Evolutionary conservation across 1,140 invertebrate species (phyloP), one percentile per base, ranked within the genome.

Genomic region (Batillaria attramentaria): DNA sequence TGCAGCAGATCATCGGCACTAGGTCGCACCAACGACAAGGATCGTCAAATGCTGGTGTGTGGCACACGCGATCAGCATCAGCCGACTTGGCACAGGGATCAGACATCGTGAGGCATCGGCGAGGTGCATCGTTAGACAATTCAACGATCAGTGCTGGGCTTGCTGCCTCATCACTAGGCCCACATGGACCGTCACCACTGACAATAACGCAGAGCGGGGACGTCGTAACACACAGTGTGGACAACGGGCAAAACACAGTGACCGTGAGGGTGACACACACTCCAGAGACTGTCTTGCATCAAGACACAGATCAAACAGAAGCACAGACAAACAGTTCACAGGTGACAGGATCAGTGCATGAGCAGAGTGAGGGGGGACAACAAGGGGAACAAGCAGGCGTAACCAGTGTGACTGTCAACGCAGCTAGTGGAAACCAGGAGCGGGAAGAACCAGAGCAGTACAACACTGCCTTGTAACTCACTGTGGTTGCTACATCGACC

Each of bases 1-100:
- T 73, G 20, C 57, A 73, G 57, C 77, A 79, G 60, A 65, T 73
- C 10, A 66, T 65, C 28, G 42, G 39, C 43, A 72, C 57, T 31
- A 50, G 69, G 5, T 31, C 28, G 28, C 62, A 77, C 43, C 62
- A 69, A 41, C 54, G 54, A 20, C 70, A 79, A 60, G 41, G 37
- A 5, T 18, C 18, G 31, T 16, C 37, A 1, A n/a, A 72, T 73
- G 28, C n/a, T 42, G 39, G 18, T 13, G 54, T 42, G 24, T 37
- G 57, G 10, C 73, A 75, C 31, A 35, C 37, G 33, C 54, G 73
- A 18, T 75, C 73, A 31, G 54, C 73, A 28, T 75, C 73, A 3
- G 28, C 62, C 13, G 73, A 75, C 54, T 42, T 75, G 54, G 73
- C 73, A 42, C 73, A 75, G 57, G 37, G 54, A 6, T 41, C 73